Evolutionary conservation across 1,140 invertebrate genomes (phyloP).

Genomic region (Maconellicoccus hirsutus): DNA sequence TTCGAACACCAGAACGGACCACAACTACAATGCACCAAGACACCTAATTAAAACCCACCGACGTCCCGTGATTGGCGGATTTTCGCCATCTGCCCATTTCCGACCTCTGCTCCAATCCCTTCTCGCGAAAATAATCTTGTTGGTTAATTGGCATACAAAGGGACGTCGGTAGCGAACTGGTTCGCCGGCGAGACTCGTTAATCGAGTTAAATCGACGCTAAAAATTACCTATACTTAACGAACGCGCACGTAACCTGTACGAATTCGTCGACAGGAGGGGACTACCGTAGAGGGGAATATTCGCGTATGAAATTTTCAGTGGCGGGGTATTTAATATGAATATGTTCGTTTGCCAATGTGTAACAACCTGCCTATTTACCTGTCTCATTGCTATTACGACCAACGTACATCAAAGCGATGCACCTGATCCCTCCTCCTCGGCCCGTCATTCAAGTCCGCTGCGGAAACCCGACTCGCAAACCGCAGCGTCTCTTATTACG

Average conservation of each 20-base stretch:
- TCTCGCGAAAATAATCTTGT: neutral
- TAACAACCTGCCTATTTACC: conserved; percentile 1
- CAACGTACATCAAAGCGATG: neutral
- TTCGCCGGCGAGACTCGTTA: neutral
- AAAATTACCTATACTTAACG: neutral
- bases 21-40: too few relatives aligned
- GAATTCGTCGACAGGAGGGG: too few relatives aligned
- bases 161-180: neutral
- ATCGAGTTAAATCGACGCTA: neutral
- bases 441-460: too few relatives aligned
- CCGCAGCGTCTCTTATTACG: neutral
- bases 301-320: neutral
- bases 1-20: too few relatives aligned
- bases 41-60: too few relatives aligned
- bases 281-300: too few relatives aligned
- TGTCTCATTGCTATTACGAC: neutral
- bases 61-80: too few relatives aligned
- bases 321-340: neutral
- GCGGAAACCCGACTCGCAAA: neutral
- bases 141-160: neutral
- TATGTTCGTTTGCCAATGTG: neutral
- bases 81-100: too few relatives aligned
- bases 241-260: too few relatives aligned
- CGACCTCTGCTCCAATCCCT: neutral
- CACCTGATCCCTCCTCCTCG: neutral